Conservation (phyloP, 2,113 vertebrate genomes). For the Mus spicilegus region DNA sequence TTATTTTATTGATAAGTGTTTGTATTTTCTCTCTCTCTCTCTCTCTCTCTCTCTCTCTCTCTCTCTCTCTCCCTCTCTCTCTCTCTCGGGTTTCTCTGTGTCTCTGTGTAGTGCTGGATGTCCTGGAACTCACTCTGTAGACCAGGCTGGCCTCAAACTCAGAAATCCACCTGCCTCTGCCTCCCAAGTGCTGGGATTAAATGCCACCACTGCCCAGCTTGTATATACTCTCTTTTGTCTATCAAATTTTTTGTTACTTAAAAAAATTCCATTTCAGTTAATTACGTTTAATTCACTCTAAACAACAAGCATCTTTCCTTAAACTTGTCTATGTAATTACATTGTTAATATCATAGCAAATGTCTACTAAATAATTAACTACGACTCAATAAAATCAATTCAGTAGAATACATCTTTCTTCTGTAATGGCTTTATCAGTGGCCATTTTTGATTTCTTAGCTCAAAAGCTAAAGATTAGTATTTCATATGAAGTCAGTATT, state of each 20-base stretch:
- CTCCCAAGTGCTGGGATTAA: too few relatives aligned
- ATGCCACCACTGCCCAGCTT: too few relatives aligned
- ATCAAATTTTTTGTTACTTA: not conserved
- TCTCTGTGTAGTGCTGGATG: too few relatives aligned
- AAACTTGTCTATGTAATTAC: not conserved
- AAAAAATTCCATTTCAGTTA: not conserved
- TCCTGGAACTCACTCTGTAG: too few relatives aligned
- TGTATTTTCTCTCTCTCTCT: not conserved
- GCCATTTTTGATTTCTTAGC: not conserved
- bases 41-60: too few relatives aligned
- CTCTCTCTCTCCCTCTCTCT: too few relatives aligned
- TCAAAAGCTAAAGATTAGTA: slow-evolving; percentile 2
- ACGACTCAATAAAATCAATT: not conserved
- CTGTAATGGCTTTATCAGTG: slow-evolving; percentile 46
- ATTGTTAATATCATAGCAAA: not conserved
- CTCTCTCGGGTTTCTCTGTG: too few relatives aligned
- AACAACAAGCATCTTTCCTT: not conserved
- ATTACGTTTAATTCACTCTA: not conserved
- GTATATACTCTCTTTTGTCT: not conserved
- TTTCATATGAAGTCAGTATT: slow-evolving; percentile 44
- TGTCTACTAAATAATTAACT: slow-evolving; percentile 62
- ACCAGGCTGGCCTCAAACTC: too few relatives aligned
- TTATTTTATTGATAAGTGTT: slow-evolving; percentile 17
- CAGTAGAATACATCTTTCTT: not conserved
- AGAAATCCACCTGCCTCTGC: too few relatives aligned